Conservation (phyloP, 2,797 vertebrate species). For the Bufotes viridis region DNA sequence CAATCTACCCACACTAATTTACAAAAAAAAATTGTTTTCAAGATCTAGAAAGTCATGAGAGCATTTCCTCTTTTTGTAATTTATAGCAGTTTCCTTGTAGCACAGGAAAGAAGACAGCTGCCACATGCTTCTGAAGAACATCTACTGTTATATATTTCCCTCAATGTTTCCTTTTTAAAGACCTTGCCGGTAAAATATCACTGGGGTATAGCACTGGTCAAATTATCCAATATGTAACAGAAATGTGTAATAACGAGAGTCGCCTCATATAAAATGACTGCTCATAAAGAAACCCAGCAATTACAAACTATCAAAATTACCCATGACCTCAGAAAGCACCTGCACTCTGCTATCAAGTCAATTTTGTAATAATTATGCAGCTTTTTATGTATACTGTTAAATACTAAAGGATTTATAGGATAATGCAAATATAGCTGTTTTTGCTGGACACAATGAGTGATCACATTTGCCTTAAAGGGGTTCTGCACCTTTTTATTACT, state of each 20-base stretch:
- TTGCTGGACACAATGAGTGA: not conserved
- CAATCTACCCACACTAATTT: not conserved
- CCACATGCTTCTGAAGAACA: not conserved
- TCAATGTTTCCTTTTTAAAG: not conserved
- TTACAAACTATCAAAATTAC: not conserved
- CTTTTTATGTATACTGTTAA: not conserved
- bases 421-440: not conserved
- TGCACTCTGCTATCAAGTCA: not conserved
- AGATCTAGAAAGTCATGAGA: not conserved
- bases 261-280: not conserved
- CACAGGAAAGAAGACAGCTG: not conserved
- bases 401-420: not conserved
- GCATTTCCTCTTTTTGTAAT: conserved; percentile 1
- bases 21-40: not conserved
- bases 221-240: not conserved
- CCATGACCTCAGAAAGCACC: not conserved
- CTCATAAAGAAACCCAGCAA: not conserved
- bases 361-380: not conserved
- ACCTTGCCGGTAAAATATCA: not conserved
- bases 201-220: not conserved
- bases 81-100: not conserved
- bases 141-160: not conserved
- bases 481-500: no score
- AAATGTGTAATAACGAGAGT: not conserved
- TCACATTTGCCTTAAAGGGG: not conserved